Evolutionary conservation across 2,888 invertebrate species (phyloP).

Genomic region (Aethes cnicana): DNA sequence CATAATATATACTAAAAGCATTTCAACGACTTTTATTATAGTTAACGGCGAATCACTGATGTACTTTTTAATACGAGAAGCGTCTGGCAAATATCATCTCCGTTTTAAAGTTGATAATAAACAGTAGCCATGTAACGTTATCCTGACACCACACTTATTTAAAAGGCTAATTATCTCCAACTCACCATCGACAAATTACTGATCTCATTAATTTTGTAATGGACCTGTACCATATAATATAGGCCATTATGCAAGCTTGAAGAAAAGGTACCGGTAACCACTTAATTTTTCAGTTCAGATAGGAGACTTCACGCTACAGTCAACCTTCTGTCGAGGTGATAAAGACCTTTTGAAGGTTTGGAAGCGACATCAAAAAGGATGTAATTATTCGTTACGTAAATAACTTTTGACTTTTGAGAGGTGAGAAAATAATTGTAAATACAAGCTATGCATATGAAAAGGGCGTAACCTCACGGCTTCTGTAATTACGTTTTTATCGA

Average conservation of each 20-base stretch:
- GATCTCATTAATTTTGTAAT: constrained; percentile 36
- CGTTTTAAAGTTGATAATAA: constrained; percentile 15
- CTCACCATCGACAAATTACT: constrained; percentile 36
- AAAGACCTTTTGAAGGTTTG: not conserved
- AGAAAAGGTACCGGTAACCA: constrained; percentile 39
- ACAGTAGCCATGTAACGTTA: constrained; percentile 25
- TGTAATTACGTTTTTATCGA: constrained; percentile 28
- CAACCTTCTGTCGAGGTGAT: constrained; percentile 27
- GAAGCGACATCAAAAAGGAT: constrained; percentile 10
- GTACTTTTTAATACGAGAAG: not conserved
- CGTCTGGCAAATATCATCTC: constrained; percentile 6
- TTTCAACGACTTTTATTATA: no score
- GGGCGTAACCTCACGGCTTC: constrained; percentile 22
- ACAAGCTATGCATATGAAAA: constrained; percentile 22
- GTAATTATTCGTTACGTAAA: constrained; percentile 40
- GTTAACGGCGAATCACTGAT: no score
- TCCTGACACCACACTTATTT: constrained; percentile 27
- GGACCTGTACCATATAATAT: constrained; percentile 33
- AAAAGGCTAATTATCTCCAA: constrained; percentile 36
- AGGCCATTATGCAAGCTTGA: constrained; percentile 39
- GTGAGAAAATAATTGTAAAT: constrained; percentile 33
- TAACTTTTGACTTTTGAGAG: constrained; percentile 34
- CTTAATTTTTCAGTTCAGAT: constrained; percentile 7
- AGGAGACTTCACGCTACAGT: constrained; percentile 6
- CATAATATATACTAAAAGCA: not conserved